Conservation (phyloP, 2,888 invertebrate genomes). For the Lissonota sp. region DNA sequence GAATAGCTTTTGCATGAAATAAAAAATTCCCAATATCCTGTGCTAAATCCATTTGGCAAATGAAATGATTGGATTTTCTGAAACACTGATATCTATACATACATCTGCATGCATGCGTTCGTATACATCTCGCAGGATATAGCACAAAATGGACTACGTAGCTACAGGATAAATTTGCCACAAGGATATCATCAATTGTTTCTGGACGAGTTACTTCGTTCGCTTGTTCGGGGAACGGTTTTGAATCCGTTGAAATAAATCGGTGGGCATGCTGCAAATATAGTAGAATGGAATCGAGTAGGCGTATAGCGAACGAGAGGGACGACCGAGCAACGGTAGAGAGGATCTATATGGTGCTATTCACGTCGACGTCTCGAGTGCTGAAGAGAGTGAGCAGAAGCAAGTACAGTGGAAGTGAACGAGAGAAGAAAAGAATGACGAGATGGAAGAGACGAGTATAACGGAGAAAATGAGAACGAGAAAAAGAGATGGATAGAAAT, state of each 20-base stretch:
- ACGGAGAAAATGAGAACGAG: slow-evolving; percentile 20
- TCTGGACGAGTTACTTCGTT: slow-evolving; percentile 54
- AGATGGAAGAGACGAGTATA: not conserved
- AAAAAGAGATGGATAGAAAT: slow-evolving; percentile 1
- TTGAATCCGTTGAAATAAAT: slow-evolving; percentile 64
- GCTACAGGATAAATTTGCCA: slow-evolving; percentile 57
- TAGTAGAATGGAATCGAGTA: slow-evolving; percentile 46
- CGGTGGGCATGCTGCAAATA: slow-evolving; percentile 41
- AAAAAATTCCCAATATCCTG: not conserved
- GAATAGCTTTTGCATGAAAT: no score
- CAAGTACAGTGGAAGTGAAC: slow-evolving; percentile 1
- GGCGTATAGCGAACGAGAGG: slow-evolving; percentile 12
- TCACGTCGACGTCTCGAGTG: slow-evolving; percentile 42
- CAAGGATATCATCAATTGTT: slow-evolving; percentile 61
- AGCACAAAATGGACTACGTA: slow-evolving; percentile 15
- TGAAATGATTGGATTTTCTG: slow-evolving; percentile 46
- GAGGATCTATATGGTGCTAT: slow-evolving; percentile 6
- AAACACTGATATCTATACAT: slow-evolving; percentile 9
- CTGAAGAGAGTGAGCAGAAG: not conserved
- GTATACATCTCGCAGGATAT: slow-evolving; percentile 7
- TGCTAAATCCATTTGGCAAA: slow-evolving; percentile 33
- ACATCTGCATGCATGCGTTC: not conserved
- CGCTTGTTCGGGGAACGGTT: slow-evolving; percentile 47
- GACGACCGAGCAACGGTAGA: slow-evolving; percentile 5
- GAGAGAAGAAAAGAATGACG: slow-evolving; percentile 19